Conservation (phyloP, 2,113 vertebrate genomes). For the Sorex araneus region DNA sequence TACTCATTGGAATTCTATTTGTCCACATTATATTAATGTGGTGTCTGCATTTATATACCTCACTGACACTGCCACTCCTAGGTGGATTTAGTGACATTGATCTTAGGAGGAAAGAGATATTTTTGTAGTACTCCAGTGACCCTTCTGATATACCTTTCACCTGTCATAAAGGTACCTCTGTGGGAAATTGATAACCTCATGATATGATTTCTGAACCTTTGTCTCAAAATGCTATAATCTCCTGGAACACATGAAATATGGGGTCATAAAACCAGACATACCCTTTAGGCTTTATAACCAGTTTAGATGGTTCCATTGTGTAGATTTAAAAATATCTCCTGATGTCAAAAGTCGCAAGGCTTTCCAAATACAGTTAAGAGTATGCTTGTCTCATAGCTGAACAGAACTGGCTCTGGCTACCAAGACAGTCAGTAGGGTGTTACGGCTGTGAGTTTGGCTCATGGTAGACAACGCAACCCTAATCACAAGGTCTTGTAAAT, state of each 20-base stretch:
- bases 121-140: neutral
- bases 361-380: neutral
- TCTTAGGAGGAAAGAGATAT: constrained; percentile 3
- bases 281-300: constrained; percentile 33
- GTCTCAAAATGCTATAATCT: constrained; percentile 24
- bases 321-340: neutral
- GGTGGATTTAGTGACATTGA: neutral
- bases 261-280: neutral
- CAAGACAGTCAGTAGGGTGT: neutral
- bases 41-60: neutral
- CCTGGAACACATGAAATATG: neutral
- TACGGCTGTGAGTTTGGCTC: neutral
- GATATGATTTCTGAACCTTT: neutral
- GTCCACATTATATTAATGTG: too few relatives aligned
- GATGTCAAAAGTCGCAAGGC: neutral
- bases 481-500: neutral
- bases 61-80: neutral
- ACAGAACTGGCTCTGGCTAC: neutral
- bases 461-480: too few relatives aligned
- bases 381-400: neutral
- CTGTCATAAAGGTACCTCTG: neutral
- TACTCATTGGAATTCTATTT: neutral
- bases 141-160: neutral
- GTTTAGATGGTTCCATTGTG: neutral
- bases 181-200: neutral